Evolutionary conservation across 2,113 vertebrate species (phyloP), one percentile per base, ranked within the genome.

Genomic region (Raphicerus campestris): DNA sequence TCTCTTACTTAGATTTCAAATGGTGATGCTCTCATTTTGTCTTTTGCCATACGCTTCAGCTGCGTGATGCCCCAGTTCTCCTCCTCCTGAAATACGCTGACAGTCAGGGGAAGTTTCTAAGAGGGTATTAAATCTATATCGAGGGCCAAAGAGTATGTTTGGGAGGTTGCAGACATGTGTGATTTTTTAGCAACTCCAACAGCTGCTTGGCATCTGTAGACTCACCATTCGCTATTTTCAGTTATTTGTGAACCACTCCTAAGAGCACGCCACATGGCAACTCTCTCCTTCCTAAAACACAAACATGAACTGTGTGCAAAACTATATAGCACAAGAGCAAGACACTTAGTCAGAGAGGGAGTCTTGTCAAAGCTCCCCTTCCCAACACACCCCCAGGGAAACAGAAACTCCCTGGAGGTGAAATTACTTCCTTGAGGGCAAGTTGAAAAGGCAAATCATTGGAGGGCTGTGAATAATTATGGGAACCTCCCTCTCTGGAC

Each of bases 101-200:
- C 84, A 93, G 92, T 84, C 39, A 66, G 77, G 32, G 58, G 47
- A 89, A 85, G 73, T 97, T 81, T 87, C 92, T 63, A 63, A 95
- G 24, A 51, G 66, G 9, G 0, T 42, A 63, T 26, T 93, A 73
- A 78, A 28, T 84, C 19, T 51, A 22, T 11, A 51, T 32, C 7
- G 30, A 96, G 49, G 75, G 39, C 45, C 42, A 61, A 24, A 22
- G 26, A 60, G 22, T 51, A 28, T 42, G 7, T 63, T 77, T 77
- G 11, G 56, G 16, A 55, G 55, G 13, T 24, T 89, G 53, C 51
- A 58, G 10, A 32, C 28, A 53, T 28, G 22, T 55, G 47, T 15
- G 73, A 7, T 80, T 80, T 51, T 95, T 96, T 66, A 47, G 45
- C 61, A 92, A 77, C 42, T 42, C 47, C 42, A 82, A 70, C 22